phyloP scores from a whole-genome alignment of 2,797 vertebrate species.

The Sylvia borin region DNA sequence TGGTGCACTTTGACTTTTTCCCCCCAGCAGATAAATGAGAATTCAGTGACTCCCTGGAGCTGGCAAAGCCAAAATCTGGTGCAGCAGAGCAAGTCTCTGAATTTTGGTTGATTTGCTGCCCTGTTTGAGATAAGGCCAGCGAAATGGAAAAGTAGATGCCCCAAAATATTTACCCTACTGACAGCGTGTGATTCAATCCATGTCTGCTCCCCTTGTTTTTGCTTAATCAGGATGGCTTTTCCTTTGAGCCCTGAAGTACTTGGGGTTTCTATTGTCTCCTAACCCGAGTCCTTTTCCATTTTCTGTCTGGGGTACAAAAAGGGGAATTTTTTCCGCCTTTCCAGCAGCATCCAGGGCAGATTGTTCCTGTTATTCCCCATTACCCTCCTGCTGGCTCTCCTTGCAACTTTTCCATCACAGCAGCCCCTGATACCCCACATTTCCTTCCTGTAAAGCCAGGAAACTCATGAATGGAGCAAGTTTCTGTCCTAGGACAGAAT shows the following conservation, averaged over 20 bases:
- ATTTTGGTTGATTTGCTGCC: neutral
- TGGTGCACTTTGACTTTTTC: neutral
- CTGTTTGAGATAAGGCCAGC: neutral
- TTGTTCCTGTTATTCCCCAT: neutral
- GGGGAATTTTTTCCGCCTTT: neutral
- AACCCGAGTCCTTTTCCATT: neutral
- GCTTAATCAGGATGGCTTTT: neutral
- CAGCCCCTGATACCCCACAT: neutral
- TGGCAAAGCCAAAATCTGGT: neutral
- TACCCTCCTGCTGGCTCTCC: neutral
- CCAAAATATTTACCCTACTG: neutral
- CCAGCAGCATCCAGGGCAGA: neutral
- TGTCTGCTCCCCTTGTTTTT: neutral
- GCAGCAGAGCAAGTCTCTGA: neutral
- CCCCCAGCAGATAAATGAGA: neutral
- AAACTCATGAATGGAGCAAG: neutral
- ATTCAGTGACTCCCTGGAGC: neutral
- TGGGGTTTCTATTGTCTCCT: neutral
- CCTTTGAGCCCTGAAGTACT: neutral
- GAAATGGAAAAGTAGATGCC: neutral
- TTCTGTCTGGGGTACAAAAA: neutral
- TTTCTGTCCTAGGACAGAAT: neutral
- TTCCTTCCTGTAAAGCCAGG: neutral
- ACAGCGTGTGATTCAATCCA: fast-evolving
- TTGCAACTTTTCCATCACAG: neutral